A percentile compares a stretch with the other conserved stretches of the same genome.
phyloP scores from a whole-genome alignment of 1,140 invertebrate genomes.

The Scaptomyza hsui region DNA sequence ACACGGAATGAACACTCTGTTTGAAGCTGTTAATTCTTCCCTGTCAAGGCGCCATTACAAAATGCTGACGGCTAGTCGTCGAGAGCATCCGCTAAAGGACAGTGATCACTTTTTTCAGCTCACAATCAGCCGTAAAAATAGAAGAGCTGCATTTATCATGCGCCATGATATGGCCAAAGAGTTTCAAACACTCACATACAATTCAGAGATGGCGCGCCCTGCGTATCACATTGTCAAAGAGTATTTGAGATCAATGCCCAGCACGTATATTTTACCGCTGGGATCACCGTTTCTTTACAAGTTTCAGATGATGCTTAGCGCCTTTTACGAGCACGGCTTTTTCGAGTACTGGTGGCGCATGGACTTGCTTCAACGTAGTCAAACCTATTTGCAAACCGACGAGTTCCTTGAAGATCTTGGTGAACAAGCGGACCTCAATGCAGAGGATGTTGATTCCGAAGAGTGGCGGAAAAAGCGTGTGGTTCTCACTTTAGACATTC shows the following conservation, averaged over 20 bases:
- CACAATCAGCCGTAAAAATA: slow-evolving; percentile 17
- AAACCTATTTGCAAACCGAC: slow-evolving; percentile 41
- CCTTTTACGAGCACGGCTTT: slow-evolving; percentile 69
- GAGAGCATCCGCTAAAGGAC: slow-evolving; percentile 26
- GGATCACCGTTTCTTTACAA: slow-evolving; percentile 77
- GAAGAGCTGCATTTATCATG: slow-evolving; percentile 57
- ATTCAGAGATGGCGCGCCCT: slow-evolving; percentile 53
- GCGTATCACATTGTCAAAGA: slow-evolving; percentile 73
- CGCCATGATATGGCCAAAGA: slow-evolving; percentile 64
- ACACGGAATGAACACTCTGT: slow-evolving; percentile 59
- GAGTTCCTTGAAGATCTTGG: slow-evolving; percentile 64
- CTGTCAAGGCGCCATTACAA: slow-evolving; percentile 48
- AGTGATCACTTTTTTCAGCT: slow-evolving; percentile 42
- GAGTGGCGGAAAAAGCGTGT: slow-evolving; percentile 46
- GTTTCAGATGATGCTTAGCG: slow-evolving; percentile 53
- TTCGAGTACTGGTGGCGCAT: slow-evolving; percentile 63
- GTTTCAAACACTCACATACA: slow-evolving; percentile 62
- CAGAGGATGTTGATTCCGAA: not conserved
- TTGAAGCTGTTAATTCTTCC: slow-evolving; percentile 47
- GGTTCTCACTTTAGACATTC: slow-evolving; percentile 55
- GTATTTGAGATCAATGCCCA: slow-evolving; percentile 66
- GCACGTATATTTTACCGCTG: slow-evolving; percentile 65
- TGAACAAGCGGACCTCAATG: too few relatives aligned
- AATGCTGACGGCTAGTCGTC: slow-evolving; percentile 23
- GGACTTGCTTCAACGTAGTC: slow-evolving; percentile 43